phyloP scores from a whole-genome alignment of 2,888 invertebrate species.

The Oscheius sp. region DNA sequence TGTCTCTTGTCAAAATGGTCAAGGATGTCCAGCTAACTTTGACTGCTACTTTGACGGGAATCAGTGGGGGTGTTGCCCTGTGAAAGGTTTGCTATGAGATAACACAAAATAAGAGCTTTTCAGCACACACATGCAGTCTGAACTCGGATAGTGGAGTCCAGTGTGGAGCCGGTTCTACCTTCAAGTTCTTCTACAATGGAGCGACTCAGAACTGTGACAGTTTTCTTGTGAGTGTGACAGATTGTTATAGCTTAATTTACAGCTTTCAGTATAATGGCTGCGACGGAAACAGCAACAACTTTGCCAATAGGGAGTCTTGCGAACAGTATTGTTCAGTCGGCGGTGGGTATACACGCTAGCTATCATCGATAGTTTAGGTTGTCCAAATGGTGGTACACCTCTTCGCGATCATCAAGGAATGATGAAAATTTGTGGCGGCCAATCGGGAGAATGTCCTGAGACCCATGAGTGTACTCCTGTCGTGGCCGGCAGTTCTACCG shows the following conservation, averaged over 20 bases:
- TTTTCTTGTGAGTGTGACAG: conserved; percentile 31
- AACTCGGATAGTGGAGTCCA: conserved; percentile 57
- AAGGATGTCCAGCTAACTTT: conserved; percentile 65
- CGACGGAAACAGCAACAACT: conserved; percentile 64
- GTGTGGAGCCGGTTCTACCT: conserved; percentile 63
- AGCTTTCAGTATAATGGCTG: conserved; percentile 38
- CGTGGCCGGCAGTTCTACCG: conserved; percentile 48
- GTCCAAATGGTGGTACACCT: conserved; percentile 63
- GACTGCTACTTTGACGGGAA: conserved; percentile 67
- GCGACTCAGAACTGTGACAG: conserved; percentile 58
- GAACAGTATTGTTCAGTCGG: conserved; percentile 65
- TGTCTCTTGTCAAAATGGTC: conserved; percentile 55
- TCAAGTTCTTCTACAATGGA: conserved; percentile 63
- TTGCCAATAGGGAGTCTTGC: conserved; percentile 58
- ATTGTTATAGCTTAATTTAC: neutral
- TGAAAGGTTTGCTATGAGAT: conserved; percentile 40
- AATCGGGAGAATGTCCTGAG: conserved; percentile 49
- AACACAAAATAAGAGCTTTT: neutral
- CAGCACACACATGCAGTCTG: conserved; percentile 62
- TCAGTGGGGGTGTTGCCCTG: conserved; percentile 63
- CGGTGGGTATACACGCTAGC: conserved; percentile 34
- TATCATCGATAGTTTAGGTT: conserved; percentile 38
- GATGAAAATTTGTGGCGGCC: conserved; percentile 52
- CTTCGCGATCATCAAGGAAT: conserved; percentile 55
- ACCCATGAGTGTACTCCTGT: conserved; percentile 63